phyloP scores from a whole-genome alignment of 1,140 invertebrate species.

The Sminthurinus signatus region DNA sequence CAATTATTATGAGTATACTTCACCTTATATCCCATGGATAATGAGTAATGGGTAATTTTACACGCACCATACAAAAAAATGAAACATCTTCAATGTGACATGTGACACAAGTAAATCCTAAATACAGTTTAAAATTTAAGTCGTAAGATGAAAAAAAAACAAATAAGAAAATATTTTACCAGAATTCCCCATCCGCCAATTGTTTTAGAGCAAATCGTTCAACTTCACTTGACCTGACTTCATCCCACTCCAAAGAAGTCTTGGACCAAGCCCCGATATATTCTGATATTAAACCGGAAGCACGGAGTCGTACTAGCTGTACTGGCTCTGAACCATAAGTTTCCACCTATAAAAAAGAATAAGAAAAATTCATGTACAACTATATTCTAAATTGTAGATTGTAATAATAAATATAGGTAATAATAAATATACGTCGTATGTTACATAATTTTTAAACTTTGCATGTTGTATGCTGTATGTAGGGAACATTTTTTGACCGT shows the following conservation, averaged over 20 bases:
- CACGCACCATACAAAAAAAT: no score
- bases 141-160: no score
- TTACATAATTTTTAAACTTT: neutral
- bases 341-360: slow-evolving; percentile 55
- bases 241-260: slow-evolving; percentile 65
- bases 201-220: slow-evolving; percentile 62
- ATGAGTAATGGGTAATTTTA: no score
- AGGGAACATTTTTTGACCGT: no score
- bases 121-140: no score
- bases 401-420: neutral
- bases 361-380: neutral
- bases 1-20: no score
- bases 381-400: neutral
- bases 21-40: no score
- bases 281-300: slow-evolving; percentile 61
- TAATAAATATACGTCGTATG: neutral
- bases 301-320: slow-evolving; percentile 64
- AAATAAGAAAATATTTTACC: slow-evolving; percentile 47
- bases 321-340: slow-evolving; percentile 64
- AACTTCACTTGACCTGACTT: slow-evolving; percentile 58
- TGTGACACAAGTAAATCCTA: no score
- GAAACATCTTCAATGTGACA: no score
- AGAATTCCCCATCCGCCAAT: slow-evolving; percentile 71
- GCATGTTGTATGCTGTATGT: no score
- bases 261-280: slow-evolving; percentile 66